Base-by-base conservation (phyloP, 1,140 invertebrate species). In the Lepidotrigona ventralis region DNA sequence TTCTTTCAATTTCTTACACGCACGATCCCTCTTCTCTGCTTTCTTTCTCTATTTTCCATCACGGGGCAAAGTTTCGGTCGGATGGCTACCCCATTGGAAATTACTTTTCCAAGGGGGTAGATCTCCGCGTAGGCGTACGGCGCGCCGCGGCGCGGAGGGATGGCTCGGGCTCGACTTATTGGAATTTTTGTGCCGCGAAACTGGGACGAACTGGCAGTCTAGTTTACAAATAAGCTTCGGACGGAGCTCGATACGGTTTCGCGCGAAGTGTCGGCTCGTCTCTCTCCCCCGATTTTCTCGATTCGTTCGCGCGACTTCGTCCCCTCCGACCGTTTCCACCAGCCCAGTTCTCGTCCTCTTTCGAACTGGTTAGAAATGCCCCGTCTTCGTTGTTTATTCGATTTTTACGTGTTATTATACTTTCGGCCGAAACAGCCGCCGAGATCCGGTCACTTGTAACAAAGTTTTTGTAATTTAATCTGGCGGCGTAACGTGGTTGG, bases 381-480 rank as follows among this genome's bases (percentile, higher is more conserved):
- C 51, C n/a, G 46, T 78, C 75, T 78, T 78, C 63, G 46, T 68
- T 78, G 75, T 78, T 78, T 78, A 51, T 53, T 66, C 75, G 75
- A 66, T 66, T 78, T 33, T 26, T 46, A 19, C 46, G 56, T 78
- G 75, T 78, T 78, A 53, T 78, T 78, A 68, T 64, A 64, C 75
- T 66, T 77, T 64, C 6, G 46, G 58, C 64, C 26, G n/a, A 46
- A 78, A 78, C 46, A 68, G 39, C 26, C 26, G 53, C 6, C 75
- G 75, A 29, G 63, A 77, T 77, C 75, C 12, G 46, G 46, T 23
- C 75, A 53, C 46, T 78, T 29, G 63, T 78, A 33, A 68, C 75
- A 33, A 78, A 78, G 63, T 78, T 78, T n/a, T 78, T 26, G 73
- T 60, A 60, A 75, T 75, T 75, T 56, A 75, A 75, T 75, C 56